phyloP scores from a whole-genome alignment of 2,888 invertebrate genomes.

The Meandrusa payeni region DNA sequence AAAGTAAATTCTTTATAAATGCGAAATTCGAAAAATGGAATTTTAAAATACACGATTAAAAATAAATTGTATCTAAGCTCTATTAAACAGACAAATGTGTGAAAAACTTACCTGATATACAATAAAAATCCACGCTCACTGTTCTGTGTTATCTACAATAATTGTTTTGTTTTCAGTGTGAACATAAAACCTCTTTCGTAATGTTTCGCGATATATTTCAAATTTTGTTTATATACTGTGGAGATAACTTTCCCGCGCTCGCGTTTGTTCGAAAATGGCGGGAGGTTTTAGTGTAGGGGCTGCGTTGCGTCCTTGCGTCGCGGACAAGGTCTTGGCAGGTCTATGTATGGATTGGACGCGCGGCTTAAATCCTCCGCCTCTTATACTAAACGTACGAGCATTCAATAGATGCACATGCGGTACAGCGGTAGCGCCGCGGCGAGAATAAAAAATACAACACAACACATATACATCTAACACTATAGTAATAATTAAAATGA shows the following conservation, averaged over 20 bases:
- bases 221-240: conserved; percentile 25
- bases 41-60: too few relatives aligned
- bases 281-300: conserved; percentile 61
- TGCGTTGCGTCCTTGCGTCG: conserved; percentile 70
- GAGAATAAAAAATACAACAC: conserved; percentile 12
- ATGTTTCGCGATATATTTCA: conserved; percentile 22
- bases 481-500: neutral
- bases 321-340: conserved; percentile 69
- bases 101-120: conserved; percentile 23
- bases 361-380: conserved; percentile 61
- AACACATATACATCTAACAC: neutral
- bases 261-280: conserved; percentile 67
- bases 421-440: conserved; percentile 29
- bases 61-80: neutral
- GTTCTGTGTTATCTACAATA: conserved; percentile 23
- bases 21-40: too few relatives aligned
- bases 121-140: conserved; percentile 21
- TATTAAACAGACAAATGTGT: conserved; percentile 3
- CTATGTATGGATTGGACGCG: conserved; percentile 60
- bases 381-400: conserved; percentile 55
- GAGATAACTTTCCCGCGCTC: conserved; percentile 59
- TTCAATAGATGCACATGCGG: conserved; percentile 31
- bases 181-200: conserved; percentile 15
- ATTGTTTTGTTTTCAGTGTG: conserved; percentile 13
- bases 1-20: too few relatives aligned